Conservation (phyloP, 2,888 invertebrate species). For the Eristalinus sepulchralis region DNA sequence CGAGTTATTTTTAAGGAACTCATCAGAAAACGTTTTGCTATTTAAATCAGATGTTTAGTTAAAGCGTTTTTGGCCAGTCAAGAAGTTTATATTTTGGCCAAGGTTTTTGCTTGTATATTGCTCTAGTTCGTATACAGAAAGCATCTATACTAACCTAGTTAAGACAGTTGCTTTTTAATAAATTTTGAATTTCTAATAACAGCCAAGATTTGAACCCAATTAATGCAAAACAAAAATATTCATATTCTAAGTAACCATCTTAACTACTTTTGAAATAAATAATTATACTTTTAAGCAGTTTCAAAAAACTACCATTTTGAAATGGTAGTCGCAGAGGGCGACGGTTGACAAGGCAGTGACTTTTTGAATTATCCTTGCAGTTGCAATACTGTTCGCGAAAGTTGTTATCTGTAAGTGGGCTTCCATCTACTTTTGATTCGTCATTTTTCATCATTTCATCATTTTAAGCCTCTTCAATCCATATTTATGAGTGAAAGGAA, state of each 20-base stretch:
- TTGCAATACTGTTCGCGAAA: too few species aligned
- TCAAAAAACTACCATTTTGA: too few species aligned
- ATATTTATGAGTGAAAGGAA: too few species aligned
- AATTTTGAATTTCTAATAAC: background rate
- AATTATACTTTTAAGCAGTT: too few species aligned
- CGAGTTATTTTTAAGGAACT: slow-evolving; percentile 29
- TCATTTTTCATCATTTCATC: too few species aligned
- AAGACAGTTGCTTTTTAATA: background rate
- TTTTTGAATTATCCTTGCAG: too few species aligned
- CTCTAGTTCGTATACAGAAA: background rate
- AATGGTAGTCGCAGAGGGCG: too few species aligned
- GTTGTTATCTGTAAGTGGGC: too few species aligned
- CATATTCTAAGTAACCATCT: background rate
- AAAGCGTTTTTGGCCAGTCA: background rate
- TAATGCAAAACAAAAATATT: background rate
- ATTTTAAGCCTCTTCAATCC: too few species aligned
- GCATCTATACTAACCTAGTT: background rate
- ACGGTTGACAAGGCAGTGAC: too few species aligned
- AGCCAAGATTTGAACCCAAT: background rate
- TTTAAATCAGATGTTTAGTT: background rate
- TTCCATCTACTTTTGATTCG: too few species aligned
- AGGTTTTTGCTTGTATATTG: background rate
- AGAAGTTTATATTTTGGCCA: background rate
- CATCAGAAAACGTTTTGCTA: background rate
- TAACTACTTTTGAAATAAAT: background rate